These are phyloP conservation scores for Chrosomus eos DNA, from an alignment of 2,797 vertebrate species.

Conservation along the genomic window DNA sequence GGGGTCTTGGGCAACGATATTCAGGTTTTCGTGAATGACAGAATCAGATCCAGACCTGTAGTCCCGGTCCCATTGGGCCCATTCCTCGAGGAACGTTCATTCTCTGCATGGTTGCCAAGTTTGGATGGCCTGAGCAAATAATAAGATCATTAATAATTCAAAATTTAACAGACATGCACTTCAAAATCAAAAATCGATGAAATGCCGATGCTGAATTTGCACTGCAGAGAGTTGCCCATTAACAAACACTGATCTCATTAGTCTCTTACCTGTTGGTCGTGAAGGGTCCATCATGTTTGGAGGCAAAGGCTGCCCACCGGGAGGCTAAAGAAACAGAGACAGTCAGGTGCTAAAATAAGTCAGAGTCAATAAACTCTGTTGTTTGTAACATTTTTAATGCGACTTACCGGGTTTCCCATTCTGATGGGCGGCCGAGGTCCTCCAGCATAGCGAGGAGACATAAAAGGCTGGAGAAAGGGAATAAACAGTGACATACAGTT, in stretches of 20 bases:
- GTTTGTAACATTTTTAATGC: background rate
- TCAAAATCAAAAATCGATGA: background rate
- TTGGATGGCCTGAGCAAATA: slow-evolving; percentile 87
- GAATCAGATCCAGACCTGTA: slow-evolving; percentile 83
- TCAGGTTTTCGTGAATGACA: background rate
- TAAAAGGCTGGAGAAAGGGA: slow-evolving; percentile 85
- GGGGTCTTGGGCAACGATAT: slow-evolving; percentile 59
- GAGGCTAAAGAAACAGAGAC: slow-evolving; percentile 74
- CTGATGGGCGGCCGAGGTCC: slow-evolving; percentile 96
- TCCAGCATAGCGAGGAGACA: slow-evolving; percentile 96
- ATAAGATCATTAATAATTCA: background rate
- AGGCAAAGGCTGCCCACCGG: slow-evolving; percentile 86
- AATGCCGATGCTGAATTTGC: background rate
- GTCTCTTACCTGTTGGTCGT: slow-evolving; percentile 82
- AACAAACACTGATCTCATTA: background rate
- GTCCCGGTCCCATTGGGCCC: slow-evolving; percentile 95
- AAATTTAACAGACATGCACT: background rate
- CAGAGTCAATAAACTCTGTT: background rate
- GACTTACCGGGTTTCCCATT: slow-evolving; percentile 94
- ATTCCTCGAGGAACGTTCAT: slow-evolving; percentile 96
- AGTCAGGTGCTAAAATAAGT: background rate
- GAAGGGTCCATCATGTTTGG: slow-evolving; percentile 87
- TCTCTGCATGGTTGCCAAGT: slow-evolving; percentile 94
- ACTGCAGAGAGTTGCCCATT: background rate
- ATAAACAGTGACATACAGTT: slow-evolving; percentile 4